phyloP scores from a whole-genome alignment of 2,113 vertebrate species.

The Sander vitreus region DNA sequence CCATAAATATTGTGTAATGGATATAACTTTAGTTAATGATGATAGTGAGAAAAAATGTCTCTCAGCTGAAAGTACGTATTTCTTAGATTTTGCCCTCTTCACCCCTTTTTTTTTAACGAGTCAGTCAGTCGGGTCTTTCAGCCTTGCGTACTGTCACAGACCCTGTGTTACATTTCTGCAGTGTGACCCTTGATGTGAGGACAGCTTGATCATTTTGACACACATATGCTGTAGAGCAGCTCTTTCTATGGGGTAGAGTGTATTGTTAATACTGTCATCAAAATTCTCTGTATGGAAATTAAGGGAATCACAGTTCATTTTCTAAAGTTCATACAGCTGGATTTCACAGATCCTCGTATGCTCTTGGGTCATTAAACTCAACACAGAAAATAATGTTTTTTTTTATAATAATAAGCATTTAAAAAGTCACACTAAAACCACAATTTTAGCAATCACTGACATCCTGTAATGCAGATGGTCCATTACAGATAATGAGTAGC shows the following conservation, averaged over 20 bases:
- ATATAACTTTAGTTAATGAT: slow-evolving; percentile 47
- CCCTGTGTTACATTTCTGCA: not conserved
- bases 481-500: not conserved
- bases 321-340: not conserved
- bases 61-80: not conserved
- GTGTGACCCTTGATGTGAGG: not conserved
- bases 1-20: slow-evolving; percentile 38
- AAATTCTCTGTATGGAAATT: slow-evolving; percentile 1
- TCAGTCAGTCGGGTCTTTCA: not conserved
- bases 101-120: too few species aligned
- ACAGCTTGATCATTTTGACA: not conserved
- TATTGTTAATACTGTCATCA: not conserved
- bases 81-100: not conserved
- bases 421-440: not conserved
- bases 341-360: slow-evolving; percentile 11
- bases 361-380: slow-evolving; percentile 35
- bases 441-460: slow-evolving; percentile 7
- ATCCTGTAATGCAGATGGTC: not conserved
- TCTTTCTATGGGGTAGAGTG: not conserved
- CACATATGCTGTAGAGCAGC: not conserved
- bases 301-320: not conserved
- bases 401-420: not conserved
- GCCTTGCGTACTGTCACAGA: not conserved
- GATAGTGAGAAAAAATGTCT: slow-evolving; percentile 32
- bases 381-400: slow-evolving; percentile 9